Evolutionary conservation across 2,113 vertebrate species (phyloP), one percentile per base, ranked within the genome.

Genomic region (Phycodurus eques): DNA sequence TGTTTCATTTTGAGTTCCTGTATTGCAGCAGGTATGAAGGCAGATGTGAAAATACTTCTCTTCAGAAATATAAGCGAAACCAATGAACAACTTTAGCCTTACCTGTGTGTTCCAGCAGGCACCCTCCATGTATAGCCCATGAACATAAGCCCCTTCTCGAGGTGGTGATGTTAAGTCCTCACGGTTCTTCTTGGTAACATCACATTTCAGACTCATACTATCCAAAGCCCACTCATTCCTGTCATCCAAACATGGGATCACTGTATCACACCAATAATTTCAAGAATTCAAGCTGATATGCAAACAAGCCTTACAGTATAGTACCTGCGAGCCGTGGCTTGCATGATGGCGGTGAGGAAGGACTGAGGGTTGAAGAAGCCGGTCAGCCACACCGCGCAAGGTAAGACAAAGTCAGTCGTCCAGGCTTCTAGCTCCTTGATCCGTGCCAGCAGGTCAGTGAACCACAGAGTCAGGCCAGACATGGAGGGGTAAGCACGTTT

Each of bases 311-410:
- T 4, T 12, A 20, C 33, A 27, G 43, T 12, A 9, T 3, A 33
- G 19, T 77, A 90, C 88, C 87, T 95, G 3, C 94, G 90, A 0
- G 96, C 96, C 44, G 86, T 92, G 1, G 92, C 93, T 88, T 99
- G 97, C 96, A 98, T 98, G 89, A 99, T 93, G 82, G 97, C 96
- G 0, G 96, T 98, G 78, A 99, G 93, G 81, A 98, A 94, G 67
- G 96, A 95, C 91, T 98, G 96, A 0, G 96, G 98, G 78, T 96
- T 98, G 85, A 98, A 99, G 88, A 99, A 94, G 6, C 97, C 96
- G 0, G 95, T 91, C 0, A 99, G 88, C 98, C 96, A 98, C 74
- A 99, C 94, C 0, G 83, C 83, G 0, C 94, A 88, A 1, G 96
- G 98, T 19, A 98, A 83, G 42, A 80, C 68, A 33, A 98, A 98